Evolutionary conservation across 2,888 invertebrate species (phyloP).

Genomic region (Alloplasta piceator): DNA sequence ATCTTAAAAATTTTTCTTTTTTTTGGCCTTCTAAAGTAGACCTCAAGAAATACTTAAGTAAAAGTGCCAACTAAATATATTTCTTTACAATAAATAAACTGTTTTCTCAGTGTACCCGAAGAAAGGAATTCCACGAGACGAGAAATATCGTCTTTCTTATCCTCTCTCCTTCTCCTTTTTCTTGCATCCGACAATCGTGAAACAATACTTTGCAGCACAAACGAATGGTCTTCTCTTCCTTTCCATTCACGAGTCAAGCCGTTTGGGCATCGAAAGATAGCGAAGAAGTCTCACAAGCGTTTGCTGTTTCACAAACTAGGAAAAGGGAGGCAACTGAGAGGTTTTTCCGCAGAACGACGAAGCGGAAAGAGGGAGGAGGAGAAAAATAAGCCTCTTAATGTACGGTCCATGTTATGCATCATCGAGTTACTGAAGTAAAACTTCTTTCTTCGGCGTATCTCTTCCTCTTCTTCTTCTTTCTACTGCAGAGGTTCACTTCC

Average conservation of each 20-base stretch:
- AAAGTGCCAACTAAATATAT: no score
- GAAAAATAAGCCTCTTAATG: slow-evolving; percentile 41
- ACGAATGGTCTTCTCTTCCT: slow-evolving; percentile 28
- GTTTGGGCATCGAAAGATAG: background rate
- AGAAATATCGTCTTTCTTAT: no score
- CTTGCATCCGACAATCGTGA: no score
- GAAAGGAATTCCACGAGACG: no score
- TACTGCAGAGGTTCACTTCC: slow-evolving; percentile 51
- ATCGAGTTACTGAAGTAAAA: slow-evolving; percentile 37
- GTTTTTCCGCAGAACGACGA: slow-evolving; percentile 41
- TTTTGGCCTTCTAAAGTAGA: no score
- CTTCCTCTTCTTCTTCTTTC: slow-evolving; percentile 32
- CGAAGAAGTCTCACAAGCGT: slow-evolving; percentile 29
- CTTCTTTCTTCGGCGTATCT: slow-evolving; percentile 48
- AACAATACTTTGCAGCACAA: no score
- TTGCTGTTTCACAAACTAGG: background rate
- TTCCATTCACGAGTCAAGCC: slow-evolving; percentile 20
- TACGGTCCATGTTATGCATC: slow-evolving; percentile 50
- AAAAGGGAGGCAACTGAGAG: background rate
- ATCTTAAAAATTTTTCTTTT: no score
- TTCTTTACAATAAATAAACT: no score
- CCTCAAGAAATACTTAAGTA: no score
- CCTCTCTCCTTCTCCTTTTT: no score
- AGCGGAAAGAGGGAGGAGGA: no score
- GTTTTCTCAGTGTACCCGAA: no score